phyloP scores from a whole-genome alignment of 2,888 invertebrate species.

The Plagodis pulveraria region DNA sequence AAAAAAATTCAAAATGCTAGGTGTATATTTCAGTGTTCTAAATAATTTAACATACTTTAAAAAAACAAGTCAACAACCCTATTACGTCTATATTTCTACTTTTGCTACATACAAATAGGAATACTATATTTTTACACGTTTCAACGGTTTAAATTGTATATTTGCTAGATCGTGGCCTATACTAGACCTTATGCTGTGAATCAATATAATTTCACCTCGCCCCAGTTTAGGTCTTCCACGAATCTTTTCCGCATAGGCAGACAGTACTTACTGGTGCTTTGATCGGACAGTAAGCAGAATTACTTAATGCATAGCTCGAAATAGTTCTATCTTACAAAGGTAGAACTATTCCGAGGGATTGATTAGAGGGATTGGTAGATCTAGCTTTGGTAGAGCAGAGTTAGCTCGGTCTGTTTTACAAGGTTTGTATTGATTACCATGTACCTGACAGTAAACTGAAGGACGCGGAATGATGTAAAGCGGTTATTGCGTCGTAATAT shows the following conservation, averaged over 20 bases:
- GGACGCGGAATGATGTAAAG: conserved; percentile 21
- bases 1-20: too few species aligned
- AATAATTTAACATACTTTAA: too few species aligned
- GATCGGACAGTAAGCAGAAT: background rate
- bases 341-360: too few species aligned
- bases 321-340: background rate
- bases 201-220: conserved; percentile 8
- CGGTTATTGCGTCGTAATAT: conserved; percentile 51
- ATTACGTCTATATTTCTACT: too few species aligned
- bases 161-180: too few species aligned
- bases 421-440: conserved; percentile 9
- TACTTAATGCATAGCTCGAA: background rate
- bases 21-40: too few species aligned
- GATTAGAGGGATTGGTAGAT: too few species aligned
- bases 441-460: conserved; percentile 7
- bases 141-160: too few species aligned
- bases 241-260: background rate
- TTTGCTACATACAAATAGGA: too few species aligned
- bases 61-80: too few species aligned
- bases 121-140: too few species aligned
- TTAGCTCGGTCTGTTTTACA: background rate
- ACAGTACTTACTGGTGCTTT: background rate
- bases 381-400: background rate
- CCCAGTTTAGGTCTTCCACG: conserved; percentile 4
- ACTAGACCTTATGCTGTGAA: too few species aligned